Percentiles rank a stretch among this genome's conserved stretches.
Conservation (phyloP, 2,113 vertebrate genomes). For the Dryoscopus gambensis region DNA sequence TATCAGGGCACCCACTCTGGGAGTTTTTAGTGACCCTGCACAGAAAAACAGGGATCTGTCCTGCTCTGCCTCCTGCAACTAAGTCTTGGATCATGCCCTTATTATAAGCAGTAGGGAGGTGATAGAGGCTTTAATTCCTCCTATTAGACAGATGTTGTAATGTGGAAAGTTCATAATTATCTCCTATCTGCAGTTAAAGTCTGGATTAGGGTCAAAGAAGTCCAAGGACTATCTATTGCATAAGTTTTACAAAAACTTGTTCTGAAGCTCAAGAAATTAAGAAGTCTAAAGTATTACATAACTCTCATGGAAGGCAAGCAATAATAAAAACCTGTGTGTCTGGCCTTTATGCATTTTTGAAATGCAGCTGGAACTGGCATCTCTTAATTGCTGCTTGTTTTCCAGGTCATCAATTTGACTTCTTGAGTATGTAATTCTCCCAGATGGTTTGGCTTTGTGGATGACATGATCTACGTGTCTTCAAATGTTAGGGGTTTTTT, state of each 20-base stretch:
- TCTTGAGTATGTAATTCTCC: slow-evolving; percentile 1
- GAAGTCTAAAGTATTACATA: background rate
- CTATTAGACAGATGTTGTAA: background rate
- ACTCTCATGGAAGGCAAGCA: background rate
- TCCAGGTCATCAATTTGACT: slow-evolving; percentile 39
- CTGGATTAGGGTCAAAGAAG: background rate
- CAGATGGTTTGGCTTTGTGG: background rate
- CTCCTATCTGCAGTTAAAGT: background rate
- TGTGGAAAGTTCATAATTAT: background rate
- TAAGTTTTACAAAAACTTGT: background rate
- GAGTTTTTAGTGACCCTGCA: background rate
- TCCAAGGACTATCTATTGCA: background rate
- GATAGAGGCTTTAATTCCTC: background rate
- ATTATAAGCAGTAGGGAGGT: background rate
- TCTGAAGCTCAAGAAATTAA: background rate
- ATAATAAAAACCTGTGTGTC: background rate
- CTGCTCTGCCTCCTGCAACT: background rate
- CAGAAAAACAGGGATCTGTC: background rate
- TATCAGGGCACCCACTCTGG: background rate
- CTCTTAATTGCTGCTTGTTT: slow-evolving; percentile 49
- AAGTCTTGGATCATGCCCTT: background rate
- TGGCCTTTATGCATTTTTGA: background rate
- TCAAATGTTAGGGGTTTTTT: background rate
- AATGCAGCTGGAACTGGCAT: background rate
- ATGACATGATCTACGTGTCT: background rate